Evolutionary conservation across 2,113 vertebrate genomes (phyloP), one percentile per base, ranked within the genome.

Genomic region (Dunckerocampus dactyliophorus): DNA sequence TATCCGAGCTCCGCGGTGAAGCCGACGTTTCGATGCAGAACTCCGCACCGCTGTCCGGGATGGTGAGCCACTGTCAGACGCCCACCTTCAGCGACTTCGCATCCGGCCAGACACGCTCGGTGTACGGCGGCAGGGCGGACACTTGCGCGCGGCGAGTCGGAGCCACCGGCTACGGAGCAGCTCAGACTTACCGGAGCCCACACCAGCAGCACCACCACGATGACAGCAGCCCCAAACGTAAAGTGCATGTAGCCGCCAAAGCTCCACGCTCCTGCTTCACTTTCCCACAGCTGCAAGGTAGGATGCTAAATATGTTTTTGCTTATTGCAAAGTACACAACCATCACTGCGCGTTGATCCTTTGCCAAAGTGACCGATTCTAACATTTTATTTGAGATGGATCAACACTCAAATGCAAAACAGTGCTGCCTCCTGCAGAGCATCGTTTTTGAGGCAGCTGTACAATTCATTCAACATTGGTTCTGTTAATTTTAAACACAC

Each of bases 21-120:
- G 69, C 78, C 24, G 88, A 79, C 71, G 69, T 70, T 65, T 83
- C 88, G 34, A 92, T 87, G 82, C 80, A 84, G 76, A 86, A 83
- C 75, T 84, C 83, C 66, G 75, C 88, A 4, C 76, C 89, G 60
- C 78, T 89, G 76, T 72, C 89, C 82, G 91, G 89, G 82, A 92
- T 83, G 89, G 82, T 90, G 65, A 90, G 88, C 71, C 88, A 85
- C 84, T 90, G 89, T 80, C 91, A 86, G 76, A 83, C 74, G 77
- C 86, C 84, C 8, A 45, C 83, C 17, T 85, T 75, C 74, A 73
- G 86, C 46, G 92, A 92, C 59, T 86, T 88, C 70, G 47, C 85
- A 59, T 83, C 86, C 61, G 84, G 85, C 43, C 56, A 83, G 79
- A 69, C 83, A 48, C 85, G 90, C 67, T 85, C 89, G 68, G 80